These are phyloP conservation scores for Polydesmus complanatus DNA, from an alignment of 2,888 invertebrate genomes.

Conservation along the genomic window DNA sequence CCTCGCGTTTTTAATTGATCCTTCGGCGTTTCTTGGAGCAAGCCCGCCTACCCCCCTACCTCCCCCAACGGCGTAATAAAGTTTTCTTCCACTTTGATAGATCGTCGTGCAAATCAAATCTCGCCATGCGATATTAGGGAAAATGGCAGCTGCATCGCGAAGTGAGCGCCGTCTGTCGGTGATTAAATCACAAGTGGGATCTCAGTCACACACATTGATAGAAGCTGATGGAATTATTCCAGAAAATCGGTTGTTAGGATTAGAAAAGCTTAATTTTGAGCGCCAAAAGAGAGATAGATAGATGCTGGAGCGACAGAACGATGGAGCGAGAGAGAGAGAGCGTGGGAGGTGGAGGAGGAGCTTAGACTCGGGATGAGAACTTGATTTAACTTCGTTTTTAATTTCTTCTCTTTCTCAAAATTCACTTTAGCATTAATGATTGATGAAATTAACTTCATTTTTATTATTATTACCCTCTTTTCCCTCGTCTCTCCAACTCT, in stretches of 20 bases:
- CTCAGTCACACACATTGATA: background rate
- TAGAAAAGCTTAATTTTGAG: background rate
- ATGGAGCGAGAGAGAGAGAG: background rate
- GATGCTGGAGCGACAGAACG: background rate
- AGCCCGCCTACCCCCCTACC: no score
- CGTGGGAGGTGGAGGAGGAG: background rate
- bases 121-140: background rate
- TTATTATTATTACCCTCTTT: background rate
- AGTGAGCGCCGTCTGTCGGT: background rate
- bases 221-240: background rate
- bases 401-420: background rate
- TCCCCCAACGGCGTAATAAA: no score
- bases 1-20: no score
- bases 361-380: background rate
- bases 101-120: background rate
- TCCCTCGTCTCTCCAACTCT: no score
- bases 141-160: background rate
- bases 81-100: background rate
- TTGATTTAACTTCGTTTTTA: background rate
- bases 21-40: no score
- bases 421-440: background rate
- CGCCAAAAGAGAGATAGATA: background rate
- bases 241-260: background rate
- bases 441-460: background rate
- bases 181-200: background rate